phyloP scores from a whole-genome alignment of 2,888 invertebrate species.

The Galeruca laticollis region DNA sequence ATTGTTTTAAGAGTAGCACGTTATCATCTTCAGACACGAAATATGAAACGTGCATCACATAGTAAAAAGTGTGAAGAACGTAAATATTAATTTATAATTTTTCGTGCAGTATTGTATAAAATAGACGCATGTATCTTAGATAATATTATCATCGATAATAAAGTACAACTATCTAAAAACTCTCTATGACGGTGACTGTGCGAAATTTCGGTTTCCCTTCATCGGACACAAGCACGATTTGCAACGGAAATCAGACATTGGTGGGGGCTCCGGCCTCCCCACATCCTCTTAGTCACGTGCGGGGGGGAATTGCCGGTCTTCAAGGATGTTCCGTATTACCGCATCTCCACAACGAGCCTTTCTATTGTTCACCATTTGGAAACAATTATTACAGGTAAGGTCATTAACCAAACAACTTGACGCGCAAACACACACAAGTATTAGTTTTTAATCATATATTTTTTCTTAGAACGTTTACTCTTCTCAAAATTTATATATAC shows the following conservation, averaged over 20 bases:
- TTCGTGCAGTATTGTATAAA: no score
- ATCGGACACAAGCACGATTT: slow-evolving; percentile 59
- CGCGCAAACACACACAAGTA: background rate
- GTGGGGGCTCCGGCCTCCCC: slow-evolving; percentile 61
- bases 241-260: slow-evolving; percentile 62
- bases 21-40: no score
- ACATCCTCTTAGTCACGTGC: slow-evolving; percentile 61
- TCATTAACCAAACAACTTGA: background rate
- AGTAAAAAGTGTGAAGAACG: no score
- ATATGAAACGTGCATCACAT: no score
- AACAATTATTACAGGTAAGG: slow-evolving; percentile 72
- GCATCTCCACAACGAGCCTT: slow-evolving; percentile 70
- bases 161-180: background rate
- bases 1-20: no score
- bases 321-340: slow-evolving; percentile 61
- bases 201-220: slow-evolving; percentile 27
- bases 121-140: no score
- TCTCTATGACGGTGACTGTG: slow-evolving; percentile 29
- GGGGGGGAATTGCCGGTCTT: slow-evolving; percentile 30
- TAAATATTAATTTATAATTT: no score
- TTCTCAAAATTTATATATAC: no score
- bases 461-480: no score
- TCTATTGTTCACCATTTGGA: slow-evolving; percentile 73
- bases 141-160: no score
- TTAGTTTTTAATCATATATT: no score